Evolutionary conservation across 2,113 vertebrate species (phyloP).

Genomic region (Dromas ardeola): DNA sequence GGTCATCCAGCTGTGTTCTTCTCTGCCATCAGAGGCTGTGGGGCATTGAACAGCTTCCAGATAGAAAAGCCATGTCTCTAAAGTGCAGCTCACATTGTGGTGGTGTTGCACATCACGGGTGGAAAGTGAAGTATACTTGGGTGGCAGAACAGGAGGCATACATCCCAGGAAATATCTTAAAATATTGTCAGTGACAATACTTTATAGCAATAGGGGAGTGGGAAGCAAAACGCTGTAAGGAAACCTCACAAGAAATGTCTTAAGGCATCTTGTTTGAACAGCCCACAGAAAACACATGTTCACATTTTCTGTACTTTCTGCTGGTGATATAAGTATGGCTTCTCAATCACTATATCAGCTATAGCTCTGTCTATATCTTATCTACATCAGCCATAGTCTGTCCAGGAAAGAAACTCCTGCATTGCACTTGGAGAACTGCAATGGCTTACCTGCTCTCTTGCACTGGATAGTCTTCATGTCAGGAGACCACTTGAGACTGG

Average conservation of each 20-base stretch:
- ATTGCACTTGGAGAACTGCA: background rate
- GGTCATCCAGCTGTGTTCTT: background rate
- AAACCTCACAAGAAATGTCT: background rate
- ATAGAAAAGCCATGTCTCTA: background rate
- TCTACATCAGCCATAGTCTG: background rate
- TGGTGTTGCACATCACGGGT: background rate
- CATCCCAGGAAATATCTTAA: background rate
- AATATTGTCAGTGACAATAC: background rate
- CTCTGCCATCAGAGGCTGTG: background rate
- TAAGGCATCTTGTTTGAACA: background rate
- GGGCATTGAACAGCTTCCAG: background rate
- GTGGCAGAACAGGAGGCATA: background rate
- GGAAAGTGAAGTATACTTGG: background rate
- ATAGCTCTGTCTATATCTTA: background rate
- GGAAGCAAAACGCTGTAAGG: background rate
- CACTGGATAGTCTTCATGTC: conserved; percentile 71
- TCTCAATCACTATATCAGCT: background rate
- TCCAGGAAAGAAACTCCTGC: background rate
- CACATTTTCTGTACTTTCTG: background rate
- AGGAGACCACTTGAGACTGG: conserved; percentile 91
- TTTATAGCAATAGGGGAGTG: background rate
- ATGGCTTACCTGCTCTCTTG: conserved; percentile 72
- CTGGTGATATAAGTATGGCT: background rate
- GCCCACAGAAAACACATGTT: background rate
- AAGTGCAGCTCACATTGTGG: background rate